Percentiles rank a stretch among this genome's conserved stretches.
Evolutionary conservation across 2,113 vertebrate species (phyloP).

Genomic region (Pteruthius melanotis): DNA sequence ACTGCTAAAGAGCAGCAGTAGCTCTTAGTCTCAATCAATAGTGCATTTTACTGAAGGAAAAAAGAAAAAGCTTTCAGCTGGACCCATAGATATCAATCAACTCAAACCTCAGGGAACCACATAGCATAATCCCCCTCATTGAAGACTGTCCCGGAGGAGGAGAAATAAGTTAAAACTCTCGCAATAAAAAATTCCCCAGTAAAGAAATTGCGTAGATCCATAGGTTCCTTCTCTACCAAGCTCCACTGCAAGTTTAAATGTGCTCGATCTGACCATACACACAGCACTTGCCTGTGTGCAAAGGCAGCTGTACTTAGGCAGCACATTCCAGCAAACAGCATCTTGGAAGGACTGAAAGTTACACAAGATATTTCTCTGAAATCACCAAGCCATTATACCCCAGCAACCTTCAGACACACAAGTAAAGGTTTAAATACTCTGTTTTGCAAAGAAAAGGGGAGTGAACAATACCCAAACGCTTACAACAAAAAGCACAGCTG

Average conservation of each 20-base stretch:
- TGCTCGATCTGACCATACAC: neutral
- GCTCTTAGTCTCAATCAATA: neutral
- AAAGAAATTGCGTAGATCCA: neutral
- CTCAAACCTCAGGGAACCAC: neutral
- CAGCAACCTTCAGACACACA: neutral
- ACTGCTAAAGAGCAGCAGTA: neutral
- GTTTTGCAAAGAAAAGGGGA: neutral
- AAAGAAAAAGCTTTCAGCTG: neutral
- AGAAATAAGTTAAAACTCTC: neutral
- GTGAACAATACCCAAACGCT: neutral
- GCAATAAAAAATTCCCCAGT: neutral
- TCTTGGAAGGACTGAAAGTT: neutral
- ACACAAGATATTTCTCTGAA: neutral
- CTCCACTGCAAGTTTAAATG: neutral
- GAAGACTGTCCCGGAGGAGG: rapidly evolving
- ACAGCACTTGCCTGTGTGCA: neutral
- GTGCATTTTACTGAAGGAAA: neutral
- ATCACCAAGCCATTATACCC: neutral
- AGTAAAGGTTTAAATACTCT: neutral
- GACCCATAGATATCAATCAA: neutral
- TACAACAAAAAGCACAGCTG: neutral
- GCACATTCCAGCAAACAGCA: neutral
- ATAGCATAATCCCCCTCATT: neutral
- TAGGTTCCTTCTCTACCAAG: neutral
- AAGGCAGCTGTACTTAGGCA: neutral